Percentiles rank a stretch among this genome's conserved stretches.
phyloP scores from a whole-genome alignment of 1,140 invertebrate genomes.

The Scaptomyza pallida region DNA sequence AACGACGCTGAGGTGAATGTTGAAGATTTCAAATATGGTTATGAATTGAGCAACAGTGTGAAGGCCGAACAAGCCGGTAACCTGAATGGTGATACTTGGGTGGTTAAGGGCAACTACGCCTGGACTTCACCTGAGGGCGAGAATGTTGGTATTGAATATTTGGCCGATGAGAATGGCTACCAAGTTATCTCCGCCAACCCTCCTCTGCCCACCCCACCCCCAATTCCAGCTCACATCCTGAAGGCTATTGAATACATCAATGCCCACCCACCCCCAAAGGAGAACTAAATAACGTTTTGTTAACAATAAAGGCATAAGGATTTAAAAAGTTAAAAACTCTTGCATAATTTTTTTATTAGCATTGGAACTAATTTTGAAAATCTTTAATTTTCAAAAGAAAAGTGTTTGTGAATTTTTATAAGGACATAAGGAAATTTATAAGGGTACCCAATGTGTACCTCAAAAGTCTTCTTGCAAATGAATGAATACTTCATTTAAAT shows the following conservation, averaged over 20 bases:
- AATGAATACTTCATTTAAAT: no score
- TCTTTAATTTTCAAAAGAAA: no score
- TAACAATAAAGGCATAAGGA: slow-evolving; percentile 51
- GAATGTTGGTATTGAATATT: slow-evolving; percentile 69
- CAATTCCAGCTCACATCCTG: slow-evolving; percentile 87
- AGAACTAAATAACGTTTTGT: slow-evolving; percentile 40
- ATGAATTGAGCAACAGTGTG: slow-evolving; percentile 92
- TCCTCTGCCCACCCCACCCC: slow-evolving; percentile 88
- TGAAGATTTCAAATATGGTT: slow-evolving; percentile 64
- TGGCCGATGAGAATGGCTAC: slow-evolving; percentile 90
- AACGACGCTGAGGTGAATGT: slow-evolving; percentile 46
- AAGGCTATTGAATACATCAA: slow-evolving; percentile 85
- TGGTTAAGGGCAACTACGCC: slow-evolving; percentile 89
- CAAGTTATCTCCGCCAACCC: slow-evolving; percentile 85
- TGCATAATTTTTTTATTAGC: neutral
- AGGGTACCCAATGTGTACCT: no score
- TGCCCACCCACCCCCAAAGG: slow-evolving; percentile 51
- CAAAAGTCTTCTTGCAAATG: no score
- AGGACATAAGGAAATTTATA: no score
- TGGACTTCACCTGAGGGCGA: slow-evolving; percentile 90
- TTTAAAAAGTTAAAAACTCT: slow-evolving; percentile 11
- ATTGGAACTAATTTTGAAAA: no score
- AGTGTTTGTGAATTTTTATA: no score
- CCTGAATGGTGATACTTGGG: slow-evolving; percentile 87
- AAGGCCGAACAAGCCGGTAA: slow-evolving; percentile 89